These are phyloP conservation scores for Erythrocercus mccallii DNA, from an alignment of 2,113 vertebrate species.

Conservation along the genomic window DNA sequence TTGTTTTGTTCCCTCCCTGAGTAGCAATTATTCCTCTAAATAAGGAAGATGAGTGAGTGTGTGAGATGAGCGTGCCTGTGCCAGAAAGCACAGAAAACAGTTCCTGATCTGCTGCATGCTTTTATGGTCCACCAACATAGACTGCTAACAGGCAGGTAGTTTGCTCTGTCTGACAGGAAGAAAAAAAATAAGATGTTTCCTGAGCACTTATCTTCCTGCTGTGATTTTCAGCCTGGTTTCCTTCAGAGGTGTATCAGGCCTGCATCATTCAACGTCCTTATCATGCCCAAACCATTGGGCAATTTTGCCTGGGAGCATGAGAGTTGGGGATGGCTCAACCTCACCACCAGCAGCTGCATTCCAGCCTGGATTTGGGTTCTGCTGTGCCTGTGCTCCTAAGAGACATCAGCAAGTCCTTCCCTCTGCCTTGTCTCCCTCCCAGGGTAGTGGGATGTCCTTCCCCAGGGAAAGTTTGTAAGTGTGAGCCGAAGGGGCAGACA, in stretches of 20 bases:
- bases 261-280: neutral
- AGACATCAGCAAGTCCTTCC: neutral
- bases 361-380: neutral
- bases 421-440: neutral
- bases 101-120: neutral
- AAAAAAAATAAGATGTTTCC: neutral
- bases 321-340: neutral
- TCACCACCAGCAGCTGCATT: neutral
- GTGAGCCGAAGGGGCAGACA: neutral
- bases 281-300: neutral
- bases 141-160: neutral
- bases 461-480: rapidly evolving
- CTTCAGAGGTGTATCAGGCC: neutral
- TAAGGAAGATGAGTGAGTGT: neutral
- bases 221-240: neutral
- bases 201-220: neutral
- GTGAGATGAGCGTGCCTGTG: neutral
- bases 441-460: neutral
- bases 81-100: neutral
- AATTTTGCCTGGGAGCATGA: neutral
- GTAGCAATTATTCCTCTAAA: conserved; percentile 5
- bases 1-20: neutral
- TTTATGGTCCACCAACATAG: neutral
- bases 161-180: neutral
- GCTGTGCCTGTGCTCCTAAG: rapidly evolving